Percentiles rank a stretch among this genome's conserved stretches.
Conservation (phyloP, 2,113 vertebrate genomes). For the Stegastes partitus region DNA sequence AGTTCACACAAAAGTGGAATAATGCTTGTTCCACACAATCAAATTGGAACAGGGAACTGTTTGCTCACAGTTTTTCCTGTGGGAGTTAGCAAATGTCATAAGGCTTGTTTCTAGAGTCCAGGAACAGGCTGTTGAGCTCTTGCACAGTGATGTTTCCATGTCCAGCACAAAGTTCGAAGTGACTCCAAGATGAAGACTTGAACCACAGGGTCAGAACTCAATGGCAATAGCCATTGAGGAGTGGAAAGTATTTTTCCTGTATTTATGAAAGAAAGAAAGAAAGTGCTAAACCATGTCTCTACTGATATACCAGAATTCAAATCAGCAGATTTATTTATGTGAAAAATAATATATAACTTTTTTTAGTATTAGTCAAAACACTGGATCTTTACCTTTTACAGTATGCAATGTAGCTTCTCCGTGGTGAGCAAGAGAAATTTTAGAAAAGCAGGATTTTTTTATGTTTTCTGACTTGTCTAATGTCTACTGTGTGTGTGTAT, state of each 20-base stretch:
- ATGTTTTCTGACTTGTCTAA: slow-evolving; percentile 49
- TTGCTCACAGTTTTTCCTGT: slow-evolving; percentile 7
- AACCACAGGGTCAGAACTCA: slow-evolving; percentile 18
- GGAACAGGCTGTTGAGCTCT: slow-evolving; percentile 14
- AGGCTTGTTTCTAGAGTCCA: not conserved
- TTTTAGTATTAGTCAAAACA: slow-evolving; percentile 73
- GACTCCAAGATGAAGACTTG: slow-evolving; percentile 3
- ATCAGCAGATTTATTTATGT: slow-evolving; percentile 79
- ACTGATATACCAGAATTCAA: slow-evolving; percentile 45
- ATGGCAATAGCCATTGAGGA: not conserved
- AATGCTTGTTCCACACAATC: slow-evolving; percentile 47
- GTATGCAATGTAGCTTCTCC: slow-evolving; percentile 71
- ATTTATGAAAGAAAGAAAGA: slow-evolving; percentile 30
- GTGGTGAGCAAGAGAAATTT: slow-evolving; percentile 55
- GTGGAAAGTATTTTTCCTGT: slow-evolving; percentile 30
- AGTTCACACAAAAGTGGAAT: slow-evolving; percentile 3
- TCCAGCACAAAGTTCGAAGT: not conserved
- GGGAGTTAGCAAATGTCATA: not conserved
- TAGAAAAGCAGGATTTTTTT: slow-evolving; percentile 50
- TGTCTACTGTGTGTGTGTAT: slow-evolving; percentile 24
- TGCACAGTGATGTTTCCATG: not conserved
- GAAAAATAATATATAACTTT: slow-evolving; percentile 65
- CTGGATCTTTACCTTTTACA: slow-evolving; percentile 72
- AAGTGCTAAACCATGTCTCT: slow-evolving; percentile 43
- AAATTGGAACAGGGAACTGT: slow-evolving; percentile 21